A percentile compares a stretch with the other conserved stretches of the same genome.
Evolutionary conservation across 30 jellyfish, hydroid and myxozoan species (phyloP).

Genomic region (Chironex yamaguchii): DNA sequence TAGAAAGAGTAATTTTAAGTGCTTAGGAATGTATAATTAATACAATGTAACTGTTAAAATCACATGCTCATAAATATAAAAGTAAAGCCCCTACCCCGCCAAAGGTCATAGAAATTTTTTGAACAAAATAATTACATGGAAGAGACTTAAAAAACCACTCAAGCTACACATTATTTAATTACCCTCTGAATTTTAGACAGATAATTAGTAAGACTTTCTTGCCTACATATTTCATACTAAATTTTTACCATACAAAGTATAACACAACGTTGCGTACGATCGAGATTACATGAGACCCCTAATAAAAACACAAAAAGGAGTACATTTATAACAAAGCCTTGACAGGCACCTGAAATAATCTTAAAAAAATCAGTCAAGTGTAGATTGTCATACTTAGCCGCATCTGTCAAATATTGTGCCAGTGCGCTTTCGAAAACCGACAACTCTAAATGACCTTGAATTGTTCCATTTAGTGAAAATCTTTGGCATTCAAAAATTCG

Average conservation of each 20-base stretch:
- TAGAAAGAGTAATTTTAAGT: too few relatives aligned
- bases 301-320: neutral
- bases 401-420: slow-evolving; percentile 48
- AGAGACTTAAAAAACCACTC: too few relatives aligned
- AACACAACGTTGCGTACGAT: too few relatives aligned
- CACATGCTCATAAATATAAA: too few relatives aligned
- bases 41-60: too few relatives aligned
- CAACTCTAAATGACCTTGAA: slow-evolving; percentile 84
- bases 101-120: neutral
- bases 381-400: slow-evolving; percentile 83
- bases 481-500: slow-evolving; percentile 78
- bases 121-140: too few relatives aligned
- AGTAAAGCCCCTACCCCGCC: neutral
- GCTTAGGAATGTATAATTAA: too few relatives aligned
- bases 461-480: slow-evolving; percentile 79
- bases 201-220: too few relatives aligned
- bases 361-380: neutral
- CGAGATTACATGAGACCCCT: neutral
- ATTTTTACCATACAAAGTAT: too few relatives aligned
- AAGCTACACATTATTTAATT: too few relatives aligned
- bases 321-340: neutral
- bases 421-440: slow-evolving; percentile 68
- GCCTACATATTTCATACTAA: too few relatives aligned
- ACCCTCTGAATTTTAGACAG: too few relatives aligned
- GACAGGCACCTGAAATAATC: neutral